Percentiles rank a stretch among this genome's conserved stretches.
phyloP scores from a whole-genome alignment of 92 coral and sea anemone species.

The Heliopora coerulea region DNA sequence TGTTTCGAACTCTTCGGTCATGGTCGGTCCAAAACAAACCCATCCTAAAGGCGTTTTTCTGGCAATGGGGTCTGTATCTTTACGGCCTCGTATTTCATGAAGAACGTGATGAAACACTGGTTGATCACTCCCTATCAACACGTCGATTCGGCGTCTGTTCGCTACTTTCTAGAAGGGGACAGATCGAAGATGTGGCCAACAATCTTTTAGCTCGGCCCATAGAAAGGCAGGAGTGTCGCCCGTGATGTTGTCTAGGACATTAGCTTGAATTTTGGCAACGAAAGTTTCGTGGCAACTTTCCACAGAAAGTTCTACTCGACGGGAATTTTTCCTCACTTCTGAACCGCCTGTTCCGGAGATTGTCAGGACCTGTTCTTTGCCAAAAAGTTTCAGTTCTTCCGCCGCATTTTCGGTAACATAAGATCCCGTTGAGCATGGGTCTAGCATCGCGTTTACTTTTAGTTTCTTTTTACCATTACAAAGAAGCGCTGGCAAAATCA shows the following conservation, averaged over 20 bases:
- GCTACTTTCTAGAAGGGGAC: slow-evolving; percentile 48
- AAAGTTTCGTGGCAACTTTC: slow-evolving; percentile 35
- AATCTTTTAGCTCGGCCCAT: slow-evolving; percentile 51
- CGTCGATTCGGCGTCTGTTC: slow-evolving; percentile 47
- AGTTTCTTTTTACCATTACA: slow-evolving; percentile 42
- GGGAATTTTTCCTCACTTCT: slow-evolving; percentile 39
- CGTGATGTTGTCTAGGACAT: slow-evolving; percentile 55
- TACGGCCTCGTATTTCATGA: slow-evolving; percentile 45
- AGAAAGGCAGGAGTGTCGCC: slow-evolving; percentile 51
- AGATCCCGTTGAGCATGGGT: slow-evolving; percentile 57
- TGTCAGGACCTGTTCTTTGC: slow-evolving; percentile 39
- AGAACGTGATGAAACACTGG: slow-evolving; percentile 54
- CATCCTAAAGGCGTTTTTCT: slow-evolving; percentile 50
- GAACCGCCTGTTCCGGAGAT: slow-evolving; percentile 55
- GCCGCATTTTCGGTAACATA: slow-evolving; percentile 51
- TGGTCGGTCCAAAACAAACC: slow-evolving; percentile 64
- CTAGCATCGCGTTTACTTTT: slow-evolving; percentile 59
- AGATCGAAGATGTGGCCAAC: slow-evolving; percentile 57
- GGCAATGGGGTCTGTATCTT: slow-evolving; percentile 54
- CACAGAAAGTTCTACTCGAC: slow-evolving; percentile 40
- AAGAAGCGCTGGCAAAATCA: slow-evolving; percentile 44
- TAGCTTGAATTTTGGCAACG: slow-evolving; percentile 32
- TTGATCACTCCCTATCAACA: slow-evolving; percentile 62
- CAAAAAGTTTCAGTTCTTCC: slow-evolving; percentile 41
- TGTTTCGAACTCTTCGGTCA: slow-evolving; percentile 38